Evolutionary conservation across 2,113 vertebrate species (phyloP).

Genomic region (Pogona vitticeps): DNA sequence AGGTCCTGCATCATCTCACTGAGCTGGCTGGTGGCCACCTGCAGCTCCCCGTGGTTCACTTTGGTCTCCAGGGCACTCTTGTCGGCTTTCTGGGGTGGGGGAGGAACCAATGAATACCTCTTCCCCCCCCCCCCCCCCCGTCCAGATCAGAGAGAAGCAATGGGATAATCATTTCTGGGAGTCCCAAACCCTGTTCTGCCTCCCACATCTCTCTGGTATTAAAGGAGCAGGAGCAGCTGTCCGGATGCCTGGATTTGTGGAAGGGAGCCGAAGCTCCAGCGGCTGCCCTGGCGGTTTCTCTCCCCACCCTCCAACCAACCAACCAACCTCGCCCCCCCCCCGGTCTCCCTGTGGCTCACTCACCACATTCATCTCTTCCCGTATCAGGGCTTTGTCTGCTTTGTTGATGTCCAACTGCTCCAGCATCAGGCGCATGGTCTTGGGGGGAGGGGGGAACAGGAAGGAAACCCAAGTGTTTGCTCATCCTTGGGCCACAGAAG

Average conservation of each 20-base stretch:
- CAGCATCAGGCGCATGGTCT: conserved; percentile 27
- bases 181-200: not conserved
- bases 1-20: conserved; percentile 64
- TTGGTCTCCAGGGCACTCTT: conserved; percentile 53
- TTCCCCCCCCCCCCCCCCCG: no score
- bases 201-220: not conserved
- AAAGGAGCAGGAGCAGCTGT: no score
- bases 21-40: conserved; percentile 48
- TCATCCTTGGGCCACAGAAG: no score
- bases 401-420: conserved; percentile 55
- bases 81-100: conserved; percentile 68
- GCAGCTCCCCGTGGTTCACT: conserved; percentile 61
- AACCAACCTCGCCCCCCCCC: not conserved
- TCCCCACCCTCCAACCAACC: no score
- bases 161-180: no score
- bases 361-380: conserved; percentile 59
- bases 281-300: no score
- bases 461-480: not conserved
- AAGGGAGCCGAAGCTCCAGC: not conserved
- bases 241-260: not conserved
- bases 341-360: conserved; percentile 9
- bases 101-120: not conserved
- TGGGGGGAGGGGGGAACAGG: not conserved
- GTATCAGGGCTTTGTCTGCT: conserved; percentile 47
- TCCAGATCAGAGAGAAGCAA: not conserved